Evolutionary conservation across 1,140 invertebrate species (phyloP), one percentile per base, ranked within the genome.

Genomic region (Diprion similis): DNA sequence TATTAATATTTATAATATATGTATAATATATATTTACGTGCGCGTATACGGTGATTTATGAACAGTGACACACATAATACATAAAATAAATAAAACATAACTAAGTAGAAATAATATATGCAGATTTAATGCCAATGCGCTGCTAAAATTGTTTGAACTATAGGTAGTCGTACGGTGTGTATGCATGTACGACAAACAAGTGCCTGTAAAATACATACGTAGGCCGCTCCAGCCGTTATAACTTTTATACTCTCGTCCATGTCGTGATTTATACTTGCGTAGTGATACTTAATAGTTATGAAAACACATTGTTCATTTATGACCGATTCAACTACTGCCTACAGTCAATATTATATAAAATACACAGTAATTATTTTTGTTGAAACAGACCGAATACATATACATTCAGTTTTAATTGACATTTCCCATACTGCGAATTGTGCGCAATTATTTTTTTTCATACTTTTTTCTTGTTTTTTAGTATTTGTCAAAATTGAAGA

Each of bases 311-410:
- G 48, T 80, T 80, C 76, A 78, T 77, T 77, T 74, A 66, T 71
- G 77, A 75, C 77, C 78, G 78, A 78, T 71, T 76, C 75, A 79
- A 66, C 77, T 73, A 71, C 74, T 81, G 77, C 71, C 71, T 79
- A 79, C 70, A 68, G 73, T 73, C 73, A 78, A 80, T 72, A 74
- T 81, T 77, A 80, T 81, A 81, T 75, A 81, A 81, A 81, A 81
- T 81, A 81, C 77, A 79, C 66, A 78, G 18, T 19, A n/a, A 78
- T 79, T 71, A 78, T 66, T 78, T 79, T 78, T 74, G 76, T 80
- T 74, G 70, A 74, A 76, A 79, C 75, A 67, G 72, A 75, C 46
- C 69, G 19, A 78, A 78, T 77, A n/a, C 37, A 45, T 59, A 76
- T 37, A 37, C 24, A 6, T 65, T 48, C 67, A 24, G n/a, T 24